phyloP scores from a whole-genome alignment of 2,888 invertebrate genomes.

The Geotrupes spiniger region DNA sequence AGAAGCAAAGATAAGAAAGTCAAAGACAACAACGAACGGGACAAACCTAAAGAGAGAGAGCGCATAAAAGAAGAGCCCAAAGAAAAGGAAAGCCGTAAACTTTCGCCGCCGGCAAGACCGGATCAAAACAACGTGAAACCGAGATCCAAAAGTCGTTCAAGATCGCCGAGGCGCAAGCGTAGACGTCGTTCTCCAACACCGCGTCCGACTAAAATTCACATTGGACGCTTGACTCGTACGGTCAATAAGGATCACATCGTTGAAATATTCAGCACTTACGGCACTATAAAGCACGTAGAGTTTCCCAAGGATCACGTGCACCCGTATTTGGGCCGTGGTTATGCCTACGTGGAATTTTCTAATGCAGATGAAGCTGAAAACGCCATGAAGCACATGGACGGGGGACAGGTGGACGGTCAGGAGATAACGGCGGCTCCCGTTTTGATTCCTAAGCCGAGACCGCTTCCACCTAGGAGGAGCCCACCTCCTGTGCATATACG shows the following conservation, averaged over 20 bases:
- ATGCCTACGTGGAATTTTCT: constrained; percentile 93
- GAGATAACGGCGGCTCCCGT: constrained; percentile 96
- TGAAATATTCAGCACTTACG: constrained; percentile 90
- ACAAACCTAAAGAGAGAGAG: constrained; percentile 43
- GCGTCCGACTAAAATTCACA: constrained; percentile 89
- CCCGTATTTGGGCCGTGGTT: constrained; percentile 84
- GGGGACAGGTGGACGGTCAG: constrained; percentile 92
- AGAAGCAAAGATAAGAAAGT: constrained; percentile 41
- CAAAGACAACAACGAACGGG: constrained; percentile 47
- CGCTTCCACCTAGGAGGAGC: constrained; percentile 55
- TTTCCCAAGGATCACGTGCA: constrained; percentile 87
- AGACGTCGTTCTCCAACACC: constrained; percentile 88
- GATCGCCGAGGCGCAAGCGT: constrained; percentile 64
- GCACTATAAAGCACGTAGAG: constrained; percentile 83
- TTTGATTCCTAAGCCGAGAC: constrained; percentile 70
- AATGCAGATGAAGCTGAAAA: constrained; percentile 95
- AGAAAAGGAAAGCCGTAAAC: constrained; percentile 43
- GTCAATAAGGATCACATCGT: constrained; percentile 86
- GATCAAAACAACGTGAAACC: constrained; percentile 14
- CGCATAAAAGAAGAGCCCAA: constrained; percentile 50
- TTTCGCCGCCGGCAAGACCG: constrained; percentile 21
- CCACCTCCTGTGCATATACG: constrained; percentile 57
- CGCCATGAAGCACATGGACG: constrained; percentile 99
- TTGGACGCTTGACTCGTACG: constrained; percentile 89
- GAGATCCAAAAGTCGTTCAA: constrained; percentile 57